Conservation (phyloP, 2,888 invertebrate genomes). For the Mesoligia furuncula region DNA sequence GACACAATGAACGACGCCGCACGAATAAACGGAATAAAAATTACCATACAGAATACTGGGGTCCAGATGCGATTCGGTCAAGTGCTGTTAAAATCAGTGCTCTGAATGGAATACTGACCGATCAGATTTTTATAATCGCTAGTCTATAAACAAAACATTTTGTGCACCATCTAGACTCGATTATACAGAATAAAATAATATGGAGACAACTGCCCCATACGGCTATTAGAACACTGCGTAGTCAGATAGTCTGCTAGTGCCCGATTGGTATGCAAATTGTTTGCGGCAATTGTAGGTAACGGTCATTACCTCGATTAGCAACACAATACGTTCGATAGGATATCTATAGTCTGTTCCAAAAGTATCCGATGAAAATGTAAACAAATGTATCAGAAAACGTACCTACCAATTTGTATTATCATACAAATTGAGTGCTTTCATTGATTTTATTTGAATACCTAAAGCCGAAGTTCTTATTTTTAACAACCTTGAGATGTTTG, state of each 20-base stretch:
- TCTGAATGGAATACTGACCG: too few species aligned
- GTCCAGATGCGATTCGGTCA: too few species aligned
- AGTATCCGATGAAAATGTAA: neutral
- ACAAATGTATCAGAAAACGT: neutral
- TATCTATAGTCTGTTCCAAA: neutral
- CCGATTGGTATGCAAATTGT: conserved; percentile 7
- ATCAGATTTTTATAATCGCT: too few species aligned
- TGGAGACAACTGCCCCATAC: neutral
- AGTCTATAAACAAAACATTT: too few species aligned
- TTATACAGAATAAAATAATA: too few species aligned
- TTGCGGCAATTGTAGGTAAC: neutral
- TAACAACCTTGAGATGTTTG: neutral
- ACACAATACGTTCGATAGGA: too few species aligned
- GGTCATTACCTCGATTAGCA: too few species aligned
- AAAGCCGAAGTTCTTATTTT: neutral
- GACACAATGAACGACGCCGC: too few species aligned
- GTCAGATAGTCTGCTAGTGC: neutral
- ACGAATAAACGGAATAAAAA: too few species aligned
- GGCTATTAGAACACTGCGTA: neutral
- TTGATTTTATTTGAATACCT: neutral
- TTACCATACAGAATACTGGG: too few species aligned
- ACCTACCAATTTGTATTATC: neutral
- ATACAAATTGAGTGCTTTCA: neutral
- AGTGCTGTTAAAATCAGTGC: too few species aligned
- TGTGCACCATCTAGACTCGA: too few species aligned